Evolutionary conservation across 2,888 invertebrate genomes (phyloP).

Genomic region (Dusona sp.): DNA sequence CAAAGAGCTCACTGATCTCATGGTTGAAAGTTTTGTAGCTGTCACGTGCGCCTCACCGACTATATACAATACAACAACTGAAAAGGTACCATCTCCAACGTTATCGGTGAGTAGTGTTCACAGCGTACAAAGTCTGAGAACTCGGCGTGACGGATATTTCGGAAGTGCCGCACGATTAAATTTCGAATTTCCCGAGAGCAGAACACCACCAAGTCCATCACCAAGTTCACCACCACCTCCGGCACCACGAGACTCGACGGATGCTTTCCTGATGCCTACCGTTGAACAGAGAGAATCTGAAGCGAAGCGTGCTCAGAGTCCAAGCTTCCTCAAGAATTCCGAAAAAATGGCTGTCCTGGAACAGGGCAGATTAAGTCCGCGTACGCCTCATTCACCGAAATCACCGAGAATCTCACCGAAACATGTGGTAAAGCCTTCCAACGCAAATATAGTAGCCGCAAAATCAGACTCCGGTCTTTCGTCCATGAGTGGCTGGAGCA

Average conservation of each 20-base stretch:
- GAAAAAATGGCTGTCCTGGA: slow-evolving; percentile 83
- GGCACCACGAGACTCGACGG: slow-evolving; percentile 89
- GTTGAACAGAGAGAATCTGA: slow-evolving; percentile 77
- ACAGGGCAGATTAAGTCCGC: slow-evolving; percentile 88
- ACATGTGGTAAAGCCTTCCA: slow-evolving; percentile 87
- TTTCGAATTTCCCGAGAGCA: slow-evolving; percentile 86
- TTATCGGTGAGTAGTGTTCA: slow-evolving; percentile 86
- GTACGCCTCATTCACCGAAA: slow-evolving; percentile 88
- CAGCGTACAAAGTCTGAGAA: slow-evolving; percentile 84
- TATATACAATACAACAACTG: slow-evolving; percentile 85
- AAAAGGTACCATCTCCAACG: slow-evolving; percentile 88
- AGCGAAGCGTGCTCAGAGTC: slow-evolving; percentile 79
- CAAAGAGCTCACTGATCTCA: slow-evolving; percentile 85
- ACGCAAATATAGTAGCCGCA: slow-evolving; percentile 88
- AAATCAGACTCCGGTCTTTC: slow-evolving; percentile 95
- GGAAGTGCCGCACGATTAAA: slow-evolving; percentile 85
- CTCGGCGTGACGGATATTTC: slow-evolving; percentile 88
- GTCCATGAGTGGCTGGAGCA: slow-evolving; percentile 95
- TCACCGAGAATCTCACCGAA: slow-evolving; percentile 91
- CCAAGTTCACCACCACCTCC: slow-evolving; percentile 92
- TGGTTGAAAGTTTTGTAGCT: slow-evolving; percentile 85
- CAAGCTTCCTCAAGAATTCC: slow-evolving; percentile 84
- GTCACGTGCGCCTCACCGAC: slow-evolving; percentile 86
- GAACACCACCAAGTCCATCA: slow-evolving; percentile 85
- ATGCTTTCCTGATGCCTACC: slow-evolving; percentile 84